Base-by-base conservation (phyloP, 2,797 vertebrate species). In the Simalia tracyae region DNA sequence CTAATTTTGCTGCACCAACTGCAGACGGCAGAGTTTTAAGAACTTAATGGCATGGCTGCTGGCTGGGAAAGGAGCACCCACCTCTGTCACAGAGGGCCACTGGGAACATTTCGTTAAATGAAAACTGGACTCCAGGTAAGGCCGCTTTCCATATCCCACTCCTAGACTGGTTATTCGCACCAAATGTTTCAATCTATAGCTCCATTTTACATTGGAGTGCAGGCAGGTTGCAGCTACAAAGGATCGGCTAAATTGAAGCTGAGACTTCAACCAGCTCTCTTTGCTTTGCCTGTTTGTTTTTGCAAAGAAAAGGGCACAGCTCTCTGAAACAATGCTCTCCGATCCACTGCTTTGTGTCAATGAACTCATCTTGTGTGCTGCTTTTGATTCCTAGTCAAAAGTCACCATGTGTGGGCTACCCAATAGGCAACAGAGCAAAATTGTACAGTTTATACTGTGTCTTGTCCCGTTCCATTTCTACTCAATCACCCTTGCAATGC, bases 361-460 rank as follows among this genome's bases (percentile, higher is more conserved):
- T 76, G n/a, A 94, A 95, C 59, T 92, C 42, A 92, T 87, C 46
- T 36, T 86, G 72, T 17, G 86, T 92, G 59, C 17, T 60, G 84
- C 0, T 89, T 91, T 91, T 87, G 2, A 88, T 72, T 91, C 60
- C 17, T 76, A 92, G 72, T 84, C 92, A 86, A 72, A 87, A 87
- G 3, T 19, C 85, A 31, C 31, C 56, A 87, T 7, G 90, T 87
- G 89, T 50, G 0, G 92, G 5, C 2, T 92, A 19, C 0, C 1
- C 4, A 0, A 54, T 10, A 86, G 7, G 5, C 31, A 90, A 3
- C 15, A 46, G 87, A 87, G 59, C 54, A 93, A 63, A 28, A 50
- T 31, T 81, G 0, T 12, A 54, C 50, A 88, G 22, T 93, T 92
- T 92, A 90, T 68, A n/a, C 28, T n/a, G 54, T 84, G 42, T 90